Evolutionary conservation across 2,888 invertebrate genomes (phyloP), one percentile per base, ranked within the genome.

Genomic region (Hanleya hanleyi): DNA sequence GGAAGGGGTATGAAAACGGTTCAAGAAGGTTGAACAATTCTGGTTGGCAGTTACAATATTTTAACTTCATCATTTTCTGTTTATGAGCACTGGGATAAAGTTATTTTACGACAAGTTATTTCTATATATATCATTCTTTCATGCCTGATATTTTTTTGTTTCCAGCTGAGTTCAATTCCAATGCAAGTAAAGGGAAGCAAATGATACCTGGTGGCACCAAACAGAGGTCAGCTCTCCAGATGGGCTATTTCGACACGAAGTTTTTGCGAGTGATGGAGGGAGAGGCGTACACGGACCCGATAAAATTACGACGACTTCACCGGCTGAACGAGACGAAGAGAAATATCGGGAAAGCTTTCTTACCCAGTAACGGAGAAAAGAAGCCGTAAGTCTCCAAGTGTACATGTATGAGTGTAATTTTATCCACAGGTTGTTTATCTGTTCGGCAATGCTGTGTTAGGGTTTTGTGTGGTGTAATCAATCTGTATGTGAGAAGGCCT

Each of bases 341-440:
- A 77, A 90, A 90, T 77, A 77, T 91, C 71, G 87, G 85, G 49
- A 90, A 90, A 82, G 86, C 89, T 57, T 91, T 91, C 82, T 73
- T 88, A 71, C 90, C 90, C 62, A 89, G 87, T 73, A 89, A 79
- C 84, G 88, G 88, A 61, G 84, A 86, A 1, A 91, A 90, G 77
- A 83, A 83, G 79, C 84, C 83, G 90, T 90, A 81, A 80, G 86
- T n/a, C n/a, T n/a, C n/a, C n/a, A n/a, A n/a, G n/a, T n/a, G n/a
- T n/a, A n/a, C 18, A 74, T 82, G n/a, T 68, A 86, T 85, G 79
- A 84, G 83, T 74, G 86, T 85, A 65, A 15, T 26, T 57, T 29
- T 9, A 7, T 22, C 26, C 33, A 33, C 26, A 32, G 29, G 29
- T 6, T 29, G 5, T 33, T 57, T 57, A 33, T 32, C 35, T 18